Evolutionary conservation across 2,797 vertebrate species (phyloP), one percentile per base, ranked within the genome.

Genomic region (Amniataba percoides): DNA sequence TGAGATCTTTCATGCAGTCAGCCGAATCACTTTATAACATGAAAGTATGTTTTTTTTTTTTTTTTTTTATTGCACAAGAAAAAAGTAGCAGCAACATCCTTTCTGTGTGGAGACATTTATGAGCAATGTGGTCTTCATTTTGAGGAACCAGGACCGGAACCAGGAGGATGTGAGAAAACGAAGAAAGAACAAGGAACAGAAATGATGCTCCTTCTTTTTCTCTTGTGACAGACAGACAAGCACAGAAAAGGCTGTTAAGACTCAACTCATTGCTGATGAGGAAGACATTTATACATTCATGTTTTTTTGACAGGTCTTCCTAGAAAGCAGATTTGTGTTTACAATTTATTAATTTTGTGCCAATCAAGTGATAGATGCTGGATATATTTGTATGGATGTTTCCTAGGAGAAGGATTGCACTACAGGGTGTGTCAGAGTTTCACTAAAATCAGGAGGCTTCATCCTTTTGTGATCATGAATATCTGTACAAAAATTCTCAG

Each of bases 61-160:
- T 31, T 16, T 23, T 18, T 31, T 49, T 48, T 9, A 40, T 40
- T 49, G n/a, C 36, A 43, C 15, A 43, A 25, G 61, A 52, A 1
- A 14, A 14, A 45, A 12, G 18, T 45, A 21, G 53, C 11, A 7
- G 31, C 16, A 7, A 23, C 2, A 27, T 40, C 71, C 60, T 48
- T 21, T 27, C 40, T 18, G 21, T 18, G 21, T 9, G 59, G 43
- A 10, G 51, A n/a, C 25, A 27, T 64, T 62, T 51, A 65, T 49
- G 10, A 23, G 48, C 39, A 60, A 53, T 61, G n/a, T 53, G 12
- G 55, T 52, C 15, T 15, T 43, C 14, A 67, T 67, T 59, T 75
- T 6, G 18, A 36, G n/a, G 0, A 53, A 36, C 5, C 13, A 3
- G 0, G 45, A 36, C 5, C 13, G 2, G 5, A 46, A 39, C 19